Conservation (phyloP, 2,888 invertebrate genomes). For the Lycia hirtaria region DNA sequence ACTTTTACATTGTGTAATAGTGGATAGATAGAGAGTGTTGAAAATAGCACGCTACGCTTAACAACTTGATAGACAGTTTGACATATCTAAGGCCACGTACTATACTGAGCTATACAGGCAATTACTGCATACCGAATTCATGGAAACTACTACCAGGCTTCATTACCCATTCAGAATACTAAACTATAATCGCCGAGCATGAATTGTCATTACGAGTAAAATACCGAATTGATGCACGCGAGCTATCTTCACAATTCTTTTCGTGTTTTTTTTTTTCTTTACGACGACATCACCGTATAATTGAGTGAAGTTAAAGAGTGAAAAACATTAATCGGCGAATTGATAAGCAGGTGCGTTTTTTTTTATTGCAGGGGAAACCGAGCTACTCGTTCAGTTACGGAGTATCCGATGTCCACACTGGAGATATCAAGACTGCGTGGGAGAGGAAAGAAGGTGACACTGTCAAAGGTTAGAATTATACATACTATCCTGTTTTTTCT, state of each 20-base stretch:
- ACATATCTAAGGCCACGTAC: slow-evolving; percentile 61
- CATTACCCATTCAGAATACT: slow-evolving; percentile 75
- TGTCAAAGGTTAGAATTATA: slow-evolving; percentile 76
- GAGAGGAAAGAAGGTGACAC: slow-evolving; percentile 86
- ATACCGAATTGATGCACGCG: slow-evolving; percentile 74
- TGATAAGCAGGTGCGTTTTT: slow-evolving; percentile 44
- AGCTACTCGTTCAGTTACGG: slow-evolving; percentile 87
- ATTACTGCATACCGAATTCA: slow-evolving; percentile 66
- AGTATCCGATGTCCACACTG: slow-evolving; percentile 85
- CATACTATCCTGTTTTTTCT: background rate
- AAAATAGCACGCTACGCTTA: slow-evolving; percentile 55
- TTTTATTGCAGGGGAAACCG: slow-evolving; percentile 79
- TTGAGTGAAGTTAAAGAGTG: slow-evolving; percentile 47
- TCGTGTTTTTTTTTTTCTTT: slow-evolving; percentile 52
- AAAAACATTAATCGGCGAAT: slow-evolving; percentile 52
- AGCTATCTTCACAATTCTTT: slow-evolving; percentile 70
- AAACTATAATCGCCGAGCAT: slow-evolving; percentile 68
- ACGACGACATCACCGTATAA: slow-evolving; percentile 47
- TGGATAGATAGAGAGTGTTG: slow-evolving; percentile 56
- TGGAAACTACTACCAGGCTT: slow-evolving; percentile 71
- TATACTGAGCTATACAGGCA: slow-evolving; percentile 58
- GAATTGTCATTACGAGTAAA: slow-evolving; percentile 69
- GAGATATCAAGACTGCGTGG: slow-evolving; percentile 87
- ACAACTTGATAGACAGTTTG: slow-evolving; percentile 57
- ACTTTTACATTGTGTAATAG: slow-evolving; percentile 46